Evolutionary conservation across 2,797 vertebrate species (phyloP).

Genomic region (Chrosomus eos): DNA sequence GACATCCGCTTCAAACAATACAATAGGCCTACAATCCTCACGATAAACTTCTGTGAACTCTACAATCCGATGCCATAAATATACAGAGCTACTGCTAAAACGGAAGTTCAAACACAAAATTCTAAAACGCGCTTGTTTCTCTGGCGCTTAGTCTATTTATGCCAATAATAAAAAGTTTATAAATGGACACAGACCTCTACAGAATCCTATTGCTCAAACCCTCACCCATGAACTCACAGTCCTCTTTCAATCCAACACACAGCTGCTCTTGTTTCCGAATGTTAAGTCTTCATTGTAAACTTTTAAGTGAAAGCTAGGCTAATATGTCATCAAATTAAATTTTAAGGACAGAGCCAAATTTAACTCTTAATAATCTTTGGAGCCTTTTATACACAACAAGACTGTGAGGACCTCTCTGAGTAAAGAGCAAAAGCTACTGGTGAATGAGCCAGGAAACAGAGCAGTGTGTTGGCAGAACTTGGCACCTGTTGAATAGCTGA

Average conservation of each 20-base stretch:
- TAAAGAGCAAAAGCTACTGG: conserved; percentile 18
- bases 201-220: conserved; percentile 24
- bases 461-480: neutral
- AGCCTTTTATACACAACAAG: neutral
- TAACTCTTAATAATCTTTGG: neutral
- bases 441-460: conserved; percentile 21
- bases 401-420: neutral
- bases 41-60: neutral
- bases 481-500: neutral
- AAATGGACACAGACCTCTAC: conserved; percentile 6
- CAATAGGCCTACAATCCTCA: neutral
- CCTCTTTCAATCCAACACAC: conserved; percentile 48
- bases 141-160: neutral
- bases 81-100: neutral
- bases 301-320: conserved; percentile 23
- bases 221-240: conserved; percentile 41
- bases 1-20: neutral
- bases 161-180: conserved; percentile 1
- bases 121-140: neutral
- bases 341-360: conserved; percentile 21
- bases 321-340: conserved; percentile 4
- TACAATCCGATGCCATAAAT: neutral
- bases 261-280: conserved; percentile 52
- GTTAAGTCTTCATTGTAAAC: conserved; percentile 53
- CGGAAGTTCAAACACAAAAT: neutral